A percentile compares a stretch with the other conserved stretches of the same genome.
These are phyloP conservation scores for Sussaba pulchella DNA, from an alignment of 2,888 invertebrate species.

Conservation along the genomic window DNA sequence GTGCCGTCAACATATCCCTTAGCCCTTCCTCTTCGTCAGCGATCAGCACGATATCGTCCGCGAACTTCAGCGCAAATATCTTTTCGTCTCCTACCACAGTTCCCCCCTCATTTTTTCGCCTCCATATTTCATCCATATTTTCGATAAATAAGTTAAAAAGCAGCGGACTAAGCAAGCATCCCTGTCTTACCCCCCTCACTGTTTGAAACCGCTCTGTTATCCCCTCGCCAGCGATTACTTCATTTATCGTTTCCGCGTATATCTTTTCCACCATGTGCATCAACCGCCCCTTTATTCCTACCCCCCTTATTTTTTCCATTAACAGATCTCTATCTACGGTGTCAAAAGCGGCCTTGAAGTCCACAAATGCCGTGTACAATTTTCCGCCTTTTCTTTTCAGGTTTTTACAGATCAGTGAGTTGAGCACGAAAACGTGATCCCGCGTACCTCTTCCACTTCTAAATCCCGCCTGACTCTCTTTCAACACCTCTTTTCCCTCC, in stretches of 20 bases:
- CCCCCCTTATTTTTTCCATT: constrained; percentile 30
- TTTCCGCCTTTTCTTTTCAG: constrained; percentile 50
- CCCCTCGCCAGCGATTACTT: constrained; percentile 30
- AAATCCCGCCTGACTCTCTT: constrained; percentile 58
- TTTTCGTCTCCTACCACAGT: constrained; percentile 56
- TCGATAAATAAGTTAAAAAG: constrained; percentile 50
- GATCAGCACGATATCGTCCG: constrained; percentile 64
- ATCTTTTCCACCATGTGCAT: not conserved
- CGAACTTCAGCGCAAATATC: constrained; percentile 58
- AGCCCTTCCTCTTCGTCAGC: constrained; percentile 45
- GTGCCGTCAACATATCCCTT: constrained; percentile 41
- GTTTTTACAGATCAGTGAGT: constrained; percentile 41
- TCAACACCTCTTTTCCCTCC: constrained; percentile 28
- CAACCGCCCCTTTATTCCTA: constrained; percentile 20
- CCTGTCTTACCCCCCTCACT: constrained; percentile 60
- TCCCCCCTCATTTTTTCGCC: constrained; percentile 48
- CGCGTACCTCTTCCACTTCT: constrained; percentile 43
- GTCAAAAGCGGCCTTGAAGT: constrained; percentile 65
- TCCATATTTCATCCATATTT: constrained; percentile 55
- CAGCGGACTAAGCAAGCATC: constrained; percentile 59
- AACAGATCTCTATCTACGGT: constrained; percentile 49
- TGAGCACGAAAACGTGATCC: constrained; percentile 58
- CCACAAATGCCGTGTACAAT: constrained; percentile 34
- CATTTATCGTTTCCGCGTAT: constrained; percentile 33
- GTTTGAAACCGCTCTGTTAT: constrained; percentile 46